Conservation (phyloP, 2,113 vertebrate genomes). For the Lophius piscatorius region DNA sequence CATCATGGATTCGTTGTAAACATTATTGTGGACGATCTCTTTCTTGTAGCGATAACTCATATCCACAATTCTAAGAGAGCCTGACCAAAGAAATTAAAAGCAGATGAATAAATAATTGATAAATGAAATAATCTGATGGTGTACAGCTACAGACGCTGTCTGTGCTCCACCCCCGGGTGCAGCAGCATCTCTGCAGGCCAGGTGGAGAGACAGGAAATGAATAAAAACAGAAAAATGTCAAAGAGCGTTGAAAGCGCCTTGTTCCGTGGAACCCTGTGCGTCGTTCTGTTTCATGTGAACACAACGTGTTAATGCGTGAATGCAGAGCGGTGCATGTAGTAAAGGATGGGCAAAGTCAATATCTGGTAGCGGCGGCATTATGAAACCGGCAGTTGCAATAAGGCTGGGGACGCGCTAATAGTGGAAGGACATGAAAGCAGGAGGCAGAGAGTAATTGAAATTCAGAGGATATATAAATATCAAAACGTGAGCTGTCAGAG, state of each 20-base stretch:
- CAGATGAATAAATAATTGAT: background rate
- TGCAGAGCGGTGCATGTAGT: no score
- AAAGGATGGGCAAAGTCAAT: no score
- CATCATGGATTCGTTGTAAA: slow-evolving; percentile 9
- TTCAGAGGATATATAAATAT: slow-evolving; percentile 73
- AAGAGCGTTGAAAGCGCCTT: slow-evolving; percentile 32
- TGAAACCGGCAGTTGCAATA: no score
- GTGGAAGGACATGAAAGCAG: slow-evolving; percentile 65
- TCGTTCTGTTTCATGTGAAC: slow-evolving; percentile 49
- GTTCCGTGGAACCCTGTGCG: slow-evolving; percentile 30
- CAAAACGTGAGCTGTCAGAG: slow-evolving; percentile 72
- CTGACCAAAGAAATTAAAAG: slow-evolving; percentile 1
- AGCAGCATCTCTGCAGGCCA: background rate
- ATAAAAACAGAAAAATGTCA: slow-evolving; percentile 27
- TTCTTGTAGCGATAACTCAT: slow-evolving; percentile 7
- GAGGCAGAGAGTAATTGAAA: slow-evolving; percentile 71
- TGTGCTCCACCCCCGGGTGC: slow-evolving; percentile 14
- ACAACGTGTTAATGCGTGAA: slow-evolving; percentile 41
- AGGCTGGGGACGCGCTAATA: slow-evolving; percentile 42
- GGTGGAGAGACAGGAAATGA: slow-evolving; percentile 17
- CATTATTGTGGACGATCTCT: slow-evolving; percentile 14
- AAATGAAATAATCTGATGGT: background rate
- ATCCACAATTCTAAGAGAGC: background rate
- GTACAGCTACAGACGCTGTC: background rate
- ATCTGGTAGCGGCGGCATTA: no score